Conservation (phyloP, 2,888 invertebrate genomes). For the Mamestra brassicae region DNA sequence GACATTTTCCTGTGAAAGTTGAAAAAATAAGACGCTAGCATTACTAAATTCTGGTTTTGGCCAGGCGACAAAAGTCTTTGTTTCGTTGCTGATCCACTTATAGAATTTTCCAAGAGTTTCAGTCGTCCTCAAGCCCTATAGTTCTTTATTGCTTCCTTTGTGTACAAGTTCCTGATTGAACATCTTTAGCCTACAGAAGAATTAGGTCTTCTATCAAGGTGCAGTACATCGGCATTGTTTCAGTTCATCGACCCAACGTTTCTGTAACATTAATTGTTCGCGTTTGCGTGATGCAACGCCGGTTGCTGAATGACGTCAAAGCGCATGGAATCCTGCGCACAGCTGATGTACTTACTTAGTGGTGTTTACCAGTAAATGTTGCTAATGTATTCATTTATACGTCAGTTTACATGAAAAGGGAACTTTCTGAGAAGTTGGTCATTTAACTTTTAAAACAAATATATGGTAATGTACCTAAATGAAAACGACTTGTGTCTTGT, state of each 20-base stretch:
- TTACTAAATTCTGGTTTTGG: not conserved
- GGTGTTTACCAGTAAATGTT: slow-evolving; percentile 37
- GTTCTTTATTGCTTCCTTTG: not conserved
- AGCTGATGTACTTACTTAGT: slow-evolving; percentile 3
- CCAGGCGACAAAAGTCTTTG: not conserved
- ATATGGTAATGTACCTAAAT: slow-evolving; percentile 12
- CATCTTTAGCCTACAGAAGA: slow-evolving; percentile 1
- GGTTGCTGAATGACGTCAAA: slow-evolving; percentile 58
- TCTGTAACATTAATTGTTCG: slow-evolving; percentile 74
- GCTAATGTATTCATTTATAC: slow-evolving; percentile 30
- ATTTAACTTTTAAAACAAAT: slow-evolving; percentile 22
- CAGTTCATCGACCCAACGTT: slow-evolving; percentile 73
- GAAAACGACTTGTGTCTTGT: not conserved
- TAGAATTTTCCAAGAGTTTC: not conserved
- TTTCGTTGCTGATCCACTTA: not conserved
- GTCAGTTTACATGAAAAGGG: slow-evolving; percentile 10
- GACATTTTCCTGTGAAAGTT: not conserved
- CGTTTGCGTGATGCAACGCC: slow-evolving; percentile 78
- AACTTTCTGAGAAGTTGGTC: slow-evolving; percentile 24
- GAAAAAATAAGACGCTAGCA: not conserved
- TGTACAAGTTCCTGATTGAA: slow-evolving; percentile 11
- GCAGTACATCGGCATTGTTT: slow-evolving; percentile 65
- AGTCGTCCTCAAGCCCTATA: not conserved
- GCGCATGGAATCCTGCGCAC: slow-evolving; percentile 39
- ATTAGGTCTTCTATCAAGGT: slow-evolving; percentile 71